Base-by-base conservation (phyloP, 2,888 invertebrate species). In the Melipona beecheii region DNA sequence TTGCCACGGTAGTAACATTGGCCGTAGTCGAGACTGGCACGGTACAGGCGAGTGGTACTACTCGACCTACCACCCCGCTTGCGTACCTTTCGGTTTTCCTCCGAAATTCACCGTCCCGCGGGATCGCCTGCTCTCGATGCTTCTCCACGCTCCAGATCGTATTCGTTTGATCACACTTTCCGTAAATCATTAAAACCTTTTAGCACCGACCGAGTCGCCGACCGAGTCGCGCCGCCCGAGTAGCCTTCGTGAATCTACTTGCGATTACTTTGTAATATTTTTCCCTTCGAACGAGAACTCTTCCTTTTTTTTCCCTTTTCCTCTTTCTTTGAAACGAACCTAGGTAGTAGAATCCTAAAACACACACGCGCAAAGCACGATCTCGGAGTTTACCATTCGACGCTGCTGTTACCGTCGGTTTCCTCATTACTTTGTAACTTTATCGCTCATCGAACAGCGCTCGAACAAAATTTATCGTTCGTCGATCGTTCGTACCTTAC, bases 101-200 rank as follows among this genome's bases (percentile, higher is more conserved):
- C 88, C 89, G 89, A 91, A 91, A 91, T 91, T 86, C 91, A 86
- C 60, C 58, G 84, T 90, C 91, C 88, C 91, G 64, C 75, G 91
- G 90, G 91, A 88, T 77, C 81, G 66, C 81, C 88, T 75, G 81
- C 85, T 79, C 86, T 71, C 88, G 87, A 82, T 82, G 84, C 76
- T 87, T 86, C 65, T 75, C 78, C 80, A 76, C 81, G 84, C 83
- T 73, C 62, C 70, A 87, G 87, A 90, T 90, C 89, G 85, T 83
- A 85, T 86, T 85, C 86, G 89, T 87, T 87, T 89, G 90, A 90
- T 89, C 89, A 83, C 87, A 87, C 88, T 87, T 86, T 86, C 81
- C 86, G 87, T 86, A 89, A 90, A 91, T 91, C 90, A 90, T 91
- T 91, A 91, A 89, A 85, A 83, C 81, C 78, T 85, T 86, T 86